phyloP scores from a whole-genome alignment of 2,113 vertebrate genomes.

The Paradisaea rubra region DNA sequence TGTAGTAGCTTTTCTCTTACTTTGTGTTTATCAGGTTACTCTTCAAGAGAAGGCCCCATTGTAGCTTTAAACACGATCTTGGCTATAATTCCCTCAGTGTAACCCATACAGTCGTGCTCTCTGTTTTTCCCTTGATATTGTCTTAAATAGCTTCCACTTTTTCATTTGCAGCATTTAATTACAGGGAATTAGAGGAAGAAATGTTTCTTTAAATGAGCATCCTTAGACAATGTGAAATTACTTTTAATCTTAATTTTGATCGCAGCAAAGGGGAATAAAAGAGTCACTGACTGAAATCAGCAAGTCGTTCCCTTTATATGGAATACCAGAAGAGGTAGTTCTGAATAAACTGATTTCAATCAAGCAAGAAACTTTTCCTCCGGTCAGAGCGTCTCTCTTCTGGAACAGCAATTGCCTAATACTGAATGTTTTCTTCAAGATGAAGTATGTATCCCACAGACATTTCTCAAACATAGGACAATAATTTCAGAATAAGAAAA shows the following conservation, averaged over 20 bases:
- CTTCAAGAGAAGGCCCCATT: neutral
- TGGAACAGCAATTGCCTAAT: neutral
- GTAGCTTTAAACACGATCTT: neutral
- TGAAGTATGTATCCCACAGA: neutral
- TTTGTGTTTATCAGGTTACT: neutral
- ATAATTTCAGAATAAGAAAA: neutral
- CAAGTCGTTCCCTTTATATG: neutral
- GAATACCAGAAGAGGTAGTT: neutral
- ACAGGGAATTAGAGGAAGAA: neutral
- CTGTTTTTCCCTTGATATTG: neutral
- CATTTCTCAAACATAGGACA: neutral
- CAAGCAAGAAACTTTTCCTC: neutral
- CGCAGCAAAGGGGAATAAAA: neutral
- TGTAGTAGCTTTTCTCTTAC: neutral
- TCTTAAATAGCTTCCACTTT: neutral
- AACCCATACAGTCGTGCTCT: neutral
- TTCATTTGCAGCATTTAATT: neutral
- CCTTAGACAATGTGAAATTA: neutral
- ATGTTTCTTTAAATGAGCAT: neutral
- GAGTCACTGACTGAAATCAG: neutral
- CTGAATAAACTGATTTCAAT: neutral
- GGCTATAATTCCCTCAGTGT: neutral
- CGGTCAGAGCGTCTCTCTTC: neutral
- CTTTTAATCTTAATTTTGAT: neutral
- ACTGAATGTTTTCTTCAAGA: neutral